Base-by-base conservation (phyloP, 2,888 invertebrate species). In the Amphimallon solstitiale region DNA sequence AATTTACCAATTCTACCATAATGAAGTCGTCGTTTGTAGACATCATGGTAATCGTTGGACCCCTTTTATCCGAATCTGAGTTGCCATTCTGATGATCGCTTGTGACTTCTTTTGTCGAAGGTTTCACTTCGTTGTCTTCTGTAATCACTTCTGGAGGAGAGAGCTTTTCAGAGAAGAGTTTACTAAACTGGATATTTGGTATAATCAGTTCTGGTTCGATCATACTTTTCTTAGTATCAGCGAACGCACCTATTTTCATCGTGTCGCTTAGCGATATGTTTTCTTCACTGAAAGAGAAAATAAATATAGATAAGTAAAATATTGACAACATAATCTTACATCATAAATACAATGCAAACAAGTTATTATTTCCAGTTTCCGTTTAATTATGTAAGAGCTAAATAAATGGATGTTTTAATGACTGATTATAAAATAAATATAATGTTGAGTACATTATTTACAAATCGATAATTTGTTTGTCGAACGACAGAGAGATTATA, bases 201-300 rank as follows among this genome's bases (percentile, higher is more conserved):
- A 87, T 80, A 65, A 86, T 81, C 70, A 85, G 82, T 71, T 88
- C 87, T 37, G 87, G 85, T 63, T 78, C 77, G 35, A 74, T 65
- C 77, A 86, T 85, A 49, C 84, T 85, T 52, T 89, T 84, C 77
- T 88, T 88, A n/a, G 86, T 85, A 73, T 90, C 90, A 4, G 91
- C 92, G 80, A 93, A 93, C 0, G 93, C 92, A 43, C 92, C 93
- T 0, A 90, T 88, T 71, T 90, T 90, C 77, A 92, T 84, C 0
- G 91, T 91, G 73, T 90, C 90, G 65, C 88, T 88, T 51, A 92
- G 82, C 61, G 92, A 90, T 45, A 90, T 85, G 56, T 86, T 86
- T 73, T 90, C 90, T 35, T 90, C 91, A 65, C 86, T 87, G 76
- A 48, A 83, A 83, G 51, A 64, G 68, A 71, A 72, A 69, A 43